Conservation (phyloP, 1,140 invertebrate species). For the Drosophila persimilis region DNA sequence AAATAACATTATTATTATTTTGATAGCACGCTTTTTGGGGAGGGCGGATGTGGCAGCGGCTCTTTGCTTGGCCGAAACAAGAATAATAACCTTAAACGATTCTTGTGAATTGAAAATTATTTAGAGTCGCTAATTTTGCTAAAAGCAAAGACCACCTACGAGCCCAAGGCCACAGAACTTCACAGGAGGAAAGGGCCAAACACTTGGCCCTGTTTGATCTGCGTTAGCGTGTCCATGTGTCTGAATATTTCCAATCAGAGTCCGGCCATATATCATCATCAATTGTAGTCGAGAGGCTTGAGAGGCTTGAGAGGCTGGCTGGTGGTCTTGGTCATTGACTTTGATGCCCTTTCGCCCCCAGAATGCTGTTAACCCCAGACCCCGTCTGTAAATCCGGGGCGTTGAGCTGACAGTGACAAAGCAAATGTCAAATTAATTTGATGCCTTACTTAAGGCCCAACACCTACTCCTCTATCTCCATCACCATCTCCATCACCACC, state of each 20-base stretch:
- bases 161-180: background rate
- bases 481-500: too few relatives aligned
- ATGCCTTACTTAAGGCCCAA: constrained; percentile 55
- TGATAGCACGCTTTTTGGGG: constrained; percentile 7
- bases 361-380: constrained; percentile 30
- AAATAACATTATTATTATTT: constrained; percentile 70
- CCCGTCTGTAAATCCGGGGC: constrained; percentile 40
- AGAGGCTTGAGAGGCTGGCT: background rate
- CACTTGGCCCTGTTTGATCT: constrained; percentile 40
- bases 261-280: constrained; percentile 65
- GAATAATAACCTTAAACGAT: constrained; percentile 18
- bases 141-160: constrained; percentile 42
- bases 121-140: constrained; percentile 47
- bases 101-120: constrained; percentile 37
- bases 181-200: constrained; percentile 12
- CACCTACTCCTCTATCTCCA: background rate
- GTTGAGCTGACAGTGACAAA: constrained; percentile 68
- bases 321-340: constrained; percentile 38
- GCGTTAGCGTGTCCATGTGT: constrained; percentile 23
- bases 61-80: background rate
- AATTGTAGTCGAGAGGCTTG: constrained; percentile 32
- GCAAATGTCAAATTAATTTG: constrained; percentile 79
- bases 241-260: constrained; percentile 44
- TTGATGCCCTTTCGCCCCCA: constrained; percentile 14
- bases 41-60: too few relatives aligned